Base-by-base conservation (phyloP, 2,113 vertebrate species). In the Columba janthina region DNA sequence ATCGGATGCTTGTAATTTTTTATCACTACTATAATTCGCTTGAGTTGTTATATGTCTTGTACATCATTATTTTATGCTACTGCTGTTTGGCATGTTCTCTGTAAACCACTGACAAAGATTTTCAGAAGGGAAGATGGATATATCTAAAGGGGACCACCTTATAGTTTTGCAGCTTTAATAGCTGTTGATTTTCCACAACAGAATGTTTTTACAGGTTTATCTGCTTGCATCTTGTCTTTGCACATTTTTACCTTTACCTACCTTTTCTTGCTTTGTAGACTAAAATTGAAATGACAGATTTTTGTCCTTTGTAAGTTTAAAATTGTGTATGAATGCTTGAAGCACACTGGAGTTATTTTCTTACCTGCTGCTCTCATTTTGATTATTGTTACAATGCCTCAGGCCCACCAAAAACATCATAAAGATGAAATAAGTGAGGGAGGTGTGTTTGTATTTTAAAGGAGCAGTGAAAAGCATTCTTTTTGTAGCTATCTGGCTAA, bases 321-420 rank as follows among this genome's bases (percentile, higher is more conserved):
- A 92, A 74, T 69, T 15, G 29, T 48, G 54, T 58, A 6, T 64
- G 65, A 77, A 64, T 70, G 29, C 64, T 88, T 92, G 71, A 93
- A 62, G 71, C 78, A 31, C 1, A 0, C 46, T 86, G 72, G 80
- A 51, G 42, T 60, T 61, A 71, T 92, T 88, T 92, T 46, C 57
- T 58, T 93, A 90, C 91, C 83, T 86, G 83, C 89, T 95, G 89
- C 70, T 90, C 65, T 90, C 44, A 14, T 93, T 84, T 81, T 84
- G 53, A 60, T 77, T 81, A 64, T 56, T 48, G 57, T 58, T 90
- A 53, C 89, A 90, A 92, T 74, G 80, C 85, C 76, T 92, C 34
- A 32, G 69, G 92, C 69, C 64, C 71, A 51, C 36, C 72, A 10
- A 14, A 92, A 88, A 15, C 72, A 82, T 46, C 46, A 10, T 51